phyloP scores from a whole-genome alignment of 2,113 vertebrate species.

The Hemiscyllium ocellatum region DNA sequence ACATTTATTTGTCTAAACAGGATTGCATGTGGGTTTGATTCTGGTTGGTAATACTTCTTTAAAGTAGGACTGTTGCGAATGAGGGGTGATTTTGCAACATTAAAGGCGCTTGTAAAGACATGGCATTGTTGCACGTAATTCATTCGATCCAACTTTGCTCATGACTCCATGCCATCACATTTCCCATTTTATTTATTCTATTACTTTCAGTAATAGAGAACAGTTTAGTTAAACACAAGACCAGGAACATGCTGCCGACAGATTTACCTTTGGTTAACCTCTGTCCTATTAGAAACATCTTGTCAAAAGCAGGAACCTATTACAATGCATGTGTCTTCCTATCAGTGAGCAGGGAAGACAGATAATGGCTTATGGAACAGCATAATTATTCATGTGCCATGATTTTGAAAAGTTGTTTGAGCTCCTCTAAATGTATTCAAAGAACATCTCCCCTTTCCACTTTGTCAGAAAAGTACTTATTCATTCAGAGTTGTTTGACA shows the following conservation, averaged over 20 bases:
- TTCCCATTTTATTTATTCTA: background rate
- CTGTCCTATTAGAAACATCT: background rate
- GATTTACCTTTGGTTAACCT: background rate
- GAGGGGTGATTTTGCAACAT: background rate
- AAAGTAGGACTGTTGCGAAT: background rate
- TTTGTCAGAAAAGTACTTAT: conserved; percentile 18
- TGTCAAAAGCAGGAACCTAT: background rate
- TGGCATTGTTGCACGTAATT: background rate
- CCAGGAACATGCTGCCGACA: background rate
- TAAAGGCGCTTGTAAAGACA: background rate
- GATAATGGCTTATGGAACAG: conserved; percentile 24
- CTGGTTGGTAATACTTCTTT: background rate
- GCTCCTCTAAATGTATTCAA: background rate
- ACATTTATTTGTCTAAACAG: background rate
- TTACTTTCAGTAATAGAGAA: background rate
- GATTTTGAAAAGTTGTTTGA: background rate
- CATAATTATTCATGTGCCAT: background rate
- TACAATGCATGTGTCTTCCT: background rate
- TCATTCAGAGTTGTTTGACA: background rate
- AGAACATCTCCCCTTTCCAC: background rate
- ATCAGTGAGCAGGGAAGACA: background rate
- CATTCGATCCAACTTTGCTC: background rate
- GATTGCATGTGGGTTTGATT: background rate
- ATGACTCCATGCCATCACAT: background rate
- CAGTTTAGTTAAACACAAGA: background rate